Conservation (phyloP, 2,797 vertebrate genomes). For the Arremon aurantiirostris region DNA sequence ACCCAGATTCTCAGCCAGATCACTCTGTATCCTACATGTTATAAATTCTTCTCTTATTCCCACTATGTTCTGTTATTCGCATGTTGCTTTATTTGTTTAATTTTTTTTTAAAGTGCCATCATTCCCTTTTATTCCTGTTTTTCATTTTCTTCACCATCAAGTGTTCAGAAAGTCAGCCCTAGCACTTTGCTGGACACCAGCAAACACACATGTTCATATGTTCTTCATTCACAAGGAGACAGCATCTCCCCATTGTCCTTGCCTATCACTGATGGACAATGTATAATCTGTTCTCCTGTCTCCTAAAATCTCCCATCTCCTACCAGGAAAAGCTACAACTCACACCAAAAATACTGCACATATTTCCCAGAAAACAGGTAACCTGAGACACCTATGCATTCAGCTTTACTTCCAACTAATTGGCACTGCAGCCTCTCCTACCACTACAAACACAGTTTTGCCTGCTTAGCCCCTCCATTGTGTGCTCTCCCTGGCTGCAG, state of each 20-base stretch:
- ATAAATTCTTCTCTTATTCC: neutral
- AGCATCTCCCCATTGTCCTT: neutral
- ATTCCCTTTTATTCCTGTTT: neutral
- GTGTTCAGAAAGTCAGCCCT: neutral
- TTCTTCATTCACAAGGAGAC: neutral
- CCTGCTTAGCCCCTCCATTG: neutral
- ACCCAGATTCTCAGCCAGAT: neutral
- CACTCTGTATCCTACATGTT: neutral
- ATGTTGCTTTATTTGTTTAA: neutral
- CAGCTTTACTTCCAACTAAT: neutral
- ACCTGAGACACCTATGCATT: neutral
- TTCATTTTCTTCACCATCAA: neutral
- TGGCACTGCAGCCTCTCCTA: neutral
- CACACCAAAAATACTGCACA: neutral
- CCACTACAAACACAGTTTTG: neutral
- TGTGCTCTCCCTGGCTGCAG: conserved; percentile 21
- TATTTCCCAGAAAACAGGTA: neutral
- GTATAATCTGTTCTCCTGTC: neutral
- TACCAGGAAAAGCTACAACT: neutral
- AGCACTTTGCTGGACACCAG: neutral
- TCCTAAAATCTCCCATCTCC: neutral
- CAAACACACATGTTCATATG: neutral
- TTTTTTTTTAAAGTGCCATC: neutral
- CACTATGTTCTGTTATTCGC: neutral
- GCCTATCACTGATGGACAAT: neutral